Conservation (phyloP, 2,888 invertebrate genomes). For the Drosophila algonquin region DNA sequence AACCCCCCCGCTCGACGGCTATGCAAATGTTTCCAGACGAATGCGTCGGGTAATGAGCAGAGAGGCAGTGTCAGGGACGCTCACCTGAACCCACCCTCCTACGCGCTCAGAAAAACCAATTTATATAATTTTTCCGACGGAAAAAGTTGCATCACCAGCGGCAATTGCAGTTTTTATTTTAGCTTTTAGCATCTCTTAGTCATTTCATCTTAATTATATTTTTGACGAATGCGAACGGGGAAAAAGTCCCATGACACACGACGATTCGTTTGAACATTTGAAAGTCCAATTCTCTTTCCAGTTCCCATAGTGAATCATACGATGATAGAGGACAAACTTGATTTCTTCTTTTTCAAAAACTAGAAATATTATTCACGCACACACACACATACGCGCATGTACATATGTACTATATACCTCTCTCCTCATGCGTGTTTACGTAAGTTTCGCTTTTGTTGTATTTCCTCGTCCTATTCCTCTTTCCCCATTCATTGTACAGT, state of each 20-base stretch:
- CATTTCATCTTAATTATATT: slow-evolving; percentile 29
- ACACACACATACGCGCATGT: slow-evolving; percentile 22
- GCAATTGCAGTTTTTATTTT: slow-evolving; percentile 31
- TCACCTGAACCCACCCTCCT: slow-evolving; percentile 25
- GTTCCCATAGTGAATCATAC: neutral
- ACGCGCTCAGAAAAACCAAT: slow-evolving; percentile 37
- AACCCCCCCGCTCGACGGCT: neutral
- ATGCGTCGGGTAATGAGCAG: slow-evolving; percentile 54
- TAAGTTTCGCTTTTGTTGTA: slow-evolving; percentile 47
- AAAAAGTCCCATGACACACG: slow-evolving; percentile 29
- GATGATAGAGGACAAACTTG: slow-evolving; percentile 35
- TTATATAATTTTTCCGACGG: slow-evolving; percentile 54
- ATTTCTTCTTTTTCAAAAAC: slow-evolving; percentile 42
- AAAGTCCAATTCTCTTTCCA: slow-evolving; percentile 30
- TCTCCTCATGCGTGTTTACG: slow-evolving; percentile 42
- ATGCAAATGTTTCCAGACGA: slow-evolving; percentile 60
- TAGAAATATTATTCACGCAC: slow-evolving; percentile 37
- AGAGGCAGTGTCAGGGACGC: neutral
- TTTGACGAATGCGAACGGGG: slow-evolving; percentile 5
- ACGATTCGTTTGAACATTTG: slow-evolving; percentile 31
- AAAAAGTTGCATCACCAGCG: slow-evolving; percentile 62
- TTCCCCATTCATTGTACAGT: slow-evolving; percentile 64
- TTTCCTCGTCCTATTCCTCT: slow-evolving; percentile 42
- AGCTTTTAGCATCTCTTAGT: slow-evolving; percentile 26
- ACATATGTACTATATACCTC: neutral